Evolutionary conservation across 2,113 vertebrate genomes (phyloP).

Genomic region (Zeus faber): DNA sequence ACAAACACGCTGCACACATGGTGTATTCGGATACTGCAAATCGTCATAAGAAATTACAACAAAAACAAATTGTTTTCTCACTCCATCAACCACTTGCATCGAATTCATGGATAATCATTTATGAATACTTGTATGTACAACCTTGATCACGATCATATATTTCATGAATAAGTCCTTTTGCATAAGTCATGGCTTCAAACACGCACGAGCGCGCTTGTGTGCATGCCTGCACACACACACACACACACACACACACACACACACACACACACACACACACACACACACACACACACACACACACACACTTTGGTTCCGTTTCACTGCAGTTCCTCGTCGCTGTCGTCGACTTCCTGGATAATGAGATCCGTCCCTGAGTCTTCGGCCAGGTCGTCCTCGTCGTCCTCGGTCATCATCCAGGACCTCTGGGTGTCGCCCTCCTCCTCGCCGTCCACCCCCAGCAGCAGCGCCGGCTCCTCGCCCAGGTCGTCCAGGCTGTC

Average conservation of each 20-base stretch:
- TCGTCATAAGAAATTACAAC: slow-evolving; percentile 36
- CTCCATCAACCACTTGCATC: slow-evolving; percentile 20
- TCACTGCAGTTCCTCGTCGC: slow-evolving; percentile 89
- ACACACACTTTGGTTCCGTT: slow-evolving; percentile 34
- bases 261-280: neutral
- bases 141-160: neutral
- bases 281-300: too few relatives aligned
- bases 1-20: slow-evolving; percentile 23
- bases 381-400: slow-evolving; percentile 90
- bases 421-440: slow-evolving; percentile 81
- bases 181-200: slow-evolving; percentile 42
- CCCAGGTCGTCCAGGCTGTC: slow-evolving; percentile 81
- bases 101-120: slow-evolving; percentile 25
- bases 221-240: neutral
- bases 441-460: slow-evolving; percentile 83
- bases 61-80: slow-evolving; percentile 33
- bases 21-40: slow-evolving; percentile 53
- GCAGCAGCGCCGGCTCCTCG: slow-evolving; percentile 69
- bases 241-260: slow-evolving; percentile 14
- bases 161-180: slow-evolving; percentile 29
- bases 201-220: slow-evolving; percentile 7
- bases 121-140: neutral
- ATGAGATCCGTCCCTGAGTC: slow-evolving; percentile 90
- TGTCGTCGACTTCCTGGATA: slow-evolving; percentile 94
- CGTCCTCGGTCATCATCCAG: slow-evolving; percentile 65